Base-by-base conservation (phyloP, 2,113 vertebrate species). In the Herpailurus yagouaroundi region DNA sequence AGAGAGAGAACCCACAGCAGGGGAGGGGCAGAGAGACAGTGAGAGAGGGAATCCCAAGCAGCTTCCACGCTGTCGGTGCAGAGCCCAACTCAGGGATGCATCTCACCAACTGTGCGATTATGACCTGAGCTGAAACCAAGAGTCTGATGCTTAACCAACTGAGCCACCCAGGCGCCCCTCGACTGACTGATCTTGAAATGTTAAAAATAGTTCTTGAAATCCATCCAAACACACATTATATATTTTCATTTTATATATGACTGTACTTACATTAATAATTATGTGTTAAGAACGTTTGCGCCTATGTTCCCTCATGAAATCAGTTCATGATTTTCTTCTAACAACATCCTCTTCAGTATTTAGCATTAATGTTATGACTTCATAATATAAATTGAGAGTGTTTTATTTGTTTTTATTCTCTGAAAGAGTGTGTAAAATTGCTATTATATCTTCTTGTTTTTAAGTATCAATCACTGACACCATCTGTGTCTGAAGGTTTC, bases 391-490 rank as follows among this genome's bases (percentile, higher is more conserved):
- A 16, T 74, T 69, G n/a, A 82, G 2, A 69, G 5, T 52, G 5
- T 69, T 52, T 83, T 45, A 2, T 77, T 29, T 84, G 29, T 33
- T 74, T 93, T 73, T 83, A 66, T 73, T 73, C 13, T 60, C 29
- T 80, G 19, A 80, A 79, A 38, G 23, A 41, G 2, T 83, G 6
- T 60, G 4, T 88, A 60, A 73, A 13, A 68, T 79, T 93, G 29
- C 36, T 88, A 52, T 87, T 93, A 73, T 84, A 90, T 77, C 63
- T 94, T 93, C 29, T 85, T 97, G 19, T 76, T 92, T 81, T 18
- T 25, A 81, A 92, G 41, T 71, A 76, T 69, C 89, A 81, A 89
- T 66, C 31, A 91, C 11, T 77, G 9, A 57, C 90, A 83, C 4
- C 41, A 92, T 89, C 41, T 87, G 27, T 96, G 33, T 23, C 60